Evolutionary conservation across 2,888 invertebrate genomes (phyloP).

Genomic region (Lasius fuliginosus): DNA sequence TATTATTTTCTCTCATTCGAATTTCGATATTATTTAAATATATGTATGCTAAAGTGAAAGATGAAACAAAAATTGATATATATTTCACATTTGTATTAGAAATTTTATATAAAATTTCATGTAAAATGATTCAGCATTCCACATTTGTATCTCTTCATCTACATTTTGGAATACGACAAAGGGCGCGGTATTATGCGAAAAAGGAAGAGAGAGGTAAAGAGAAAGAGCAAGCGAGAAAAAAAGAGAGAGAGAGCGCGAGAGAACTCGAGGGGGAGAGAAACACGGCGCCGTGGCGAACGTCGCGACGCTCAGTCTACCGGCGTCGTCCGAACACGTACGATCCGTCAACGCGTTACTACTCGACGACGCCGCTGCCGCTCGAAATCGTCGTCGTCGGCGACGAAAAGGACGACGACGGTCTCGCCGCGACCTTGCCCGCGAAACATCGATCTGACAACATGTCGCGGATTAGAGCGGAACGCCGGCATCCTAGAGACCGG

Average conservation of each 20-base stretch:
- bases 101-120: not conserved
- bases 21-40: not conserved
- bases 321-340: conserved; percentile 81
- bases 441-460: conserved; percentile 47
- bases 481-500: not conserved
- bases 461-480: conserved; percentile 32
- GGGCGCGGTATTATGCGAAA: conserved; percentile 7
- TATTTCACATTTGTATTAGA: not conserved
- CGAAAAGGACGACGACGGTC: conserved; percentile 32
- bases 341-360: conserved; percentile 50
- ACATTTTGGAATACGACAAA: not conserved
- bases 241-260: conserved; percentile 45
- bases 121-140: not conserved
- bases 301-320: conserved; percentile 85
- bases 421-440: conserved; percentile 56
- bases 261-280: conserved; percentile 69
- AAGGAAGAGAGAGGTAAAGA: conserved; percentile 9
- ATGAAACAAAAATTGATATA: not conserved
- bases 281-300: conserved; percentile 81
- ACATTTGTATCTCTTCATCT: conserved; percentile 29
- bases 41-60: not conserved
- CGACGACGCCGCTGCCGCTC: conserved; percentile 33
- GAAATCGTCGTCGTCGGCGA: conserved; percentile 39
- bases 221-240: conserved; percentile 42
- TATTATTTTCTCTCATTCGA: not conserved